These are phyloP conservation scores for Lasioglossum pauxillum DNA, from an alignment of 2,888 invertebrate genomes.

Conservation along the genomic window DNA sequence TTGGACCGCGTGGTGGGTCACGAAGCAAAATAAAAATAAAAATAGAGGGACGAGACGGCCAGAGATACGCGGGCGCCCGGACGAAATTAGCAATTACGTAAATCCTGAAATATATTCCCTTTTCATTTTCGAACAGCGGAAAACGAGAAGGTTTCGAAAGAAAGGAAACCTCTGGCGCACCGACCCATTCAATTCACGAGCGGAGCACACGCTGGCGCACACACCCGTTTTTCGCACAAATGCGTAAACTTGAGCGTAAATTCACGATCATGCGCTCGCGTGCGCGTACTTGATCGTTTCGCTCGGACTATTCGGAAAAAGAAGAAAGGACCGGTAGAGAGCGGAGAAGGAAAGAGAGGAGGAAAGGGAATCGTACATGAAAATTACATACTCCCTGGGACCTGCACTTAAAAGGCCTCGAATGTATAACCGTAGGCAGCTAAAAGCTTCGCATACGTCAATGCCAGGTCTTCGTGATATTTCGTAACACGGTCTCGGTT, in stretches of 20 bases:
- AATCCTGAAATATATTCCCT: conserved; percentile 44
- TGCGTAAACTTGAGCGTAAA: conserved; percentile 60
- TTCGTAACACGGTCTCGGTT: conserved; percentile 52
- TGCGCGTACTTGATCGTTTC: conserved; percentile 59
- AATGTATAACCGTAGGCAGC: conserved; percentile 70
- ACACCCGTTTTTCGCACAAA: conserved; percentile 34
- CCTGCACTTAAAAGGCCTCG: conserved; percentile 72
- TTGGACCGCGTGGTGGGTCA: background rate
- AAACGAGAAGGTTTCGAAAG: conserved; percentile 46
- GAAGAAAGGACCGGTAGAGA: conserved; percentile 38
- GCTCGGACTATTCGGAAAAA: conserved; percentile 58
- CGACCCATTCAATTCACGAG: conserved; percentile 51
- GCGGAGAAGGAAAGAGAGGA: conserved; percentile 31
- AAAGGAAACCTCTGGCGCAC: conserved; percentile 44
- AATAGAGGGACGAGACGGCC: background rate
- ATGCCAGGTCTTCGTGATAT: conserved; percentile 68
- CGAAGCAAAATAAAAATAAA: background rate
- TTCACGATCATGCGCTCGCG: conserved; percentile 58
- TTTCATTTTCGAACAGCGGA: conserved; percentile 36
- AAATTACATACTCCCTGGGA: conserved; percentile 72
- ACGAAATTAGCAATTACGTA: conserved; percentile 43
- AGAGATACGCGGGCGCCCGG: background rate
- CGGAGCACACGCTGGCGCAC: background rate
- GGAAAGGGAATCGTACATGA: conserved; percentile 70
- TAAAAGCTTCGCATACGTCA: conserved; percentile 72